phyloP scores from a whole-genome alignment of 1,140 invertebrate species.

The Leptinotarsa undecemlineata region DNA sequence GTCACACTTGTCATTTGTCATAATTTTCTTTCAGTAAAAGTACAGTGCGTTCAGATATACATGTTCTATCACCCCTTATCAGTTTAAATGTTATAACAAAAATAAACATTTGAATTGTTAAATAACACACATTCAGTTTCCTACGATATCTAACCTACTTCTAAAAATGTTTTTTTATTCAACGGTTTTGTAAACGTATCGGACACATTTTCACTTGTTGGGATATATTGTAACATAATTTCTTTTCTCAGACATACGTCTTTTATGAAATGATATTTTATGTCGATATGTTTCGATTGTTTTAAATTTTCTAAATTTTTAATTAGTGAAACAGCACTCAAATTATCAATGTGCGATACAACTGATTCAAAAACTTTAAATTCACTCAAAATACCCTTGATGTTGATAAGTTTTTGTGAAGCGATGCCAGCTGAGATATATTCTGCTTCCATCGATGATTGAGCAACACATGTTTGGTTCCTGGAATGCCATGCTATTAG shows the following conservation, averaged over 20 bases:
- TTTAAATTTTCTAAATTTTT: conserved; percentile 21
- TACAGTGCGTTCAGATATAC: too few species aligned
- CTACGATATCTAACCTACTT: too few species aligned
- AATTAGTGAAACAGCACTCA: conserved; percentile 12
- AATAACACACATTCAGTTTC: too few species aligned
- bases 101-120: too few species aligned
- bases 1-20: too few species aligned
- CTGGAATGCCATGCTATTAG: conserved; percentile 11
- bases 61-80: too few species aligned
- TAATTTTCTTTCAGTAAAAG: too few species aligned
- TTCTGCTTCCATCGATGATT: conserved; percentile 22
- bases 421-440: conserved; percentile 15
- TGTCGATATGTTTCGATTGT: conserved; percentile 20
- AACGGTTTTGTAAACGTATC: too few species aligned
- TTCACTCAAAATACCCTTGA: not conserved
- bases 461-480: conserved; percentile 19
- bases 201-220: conserved; percentile 1
- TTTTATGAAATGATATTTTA: conserved; percentile 26
- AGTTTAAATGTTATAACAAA: too few species aligned
- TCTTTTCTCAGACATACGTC: not conserved
- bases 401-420: conserved; percentile 2
- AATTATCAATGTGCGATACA: conserved; percentile 23
- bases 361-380: conserved; percentile 3
- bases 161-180: too few species aligned
- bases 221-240: conserved; percentile 15